These are phyloP conservation scores for Narcine bancroftii DNA, from an alignment of 2,113 vertebrate genomes.

Conservation along the genomic window DNA sequence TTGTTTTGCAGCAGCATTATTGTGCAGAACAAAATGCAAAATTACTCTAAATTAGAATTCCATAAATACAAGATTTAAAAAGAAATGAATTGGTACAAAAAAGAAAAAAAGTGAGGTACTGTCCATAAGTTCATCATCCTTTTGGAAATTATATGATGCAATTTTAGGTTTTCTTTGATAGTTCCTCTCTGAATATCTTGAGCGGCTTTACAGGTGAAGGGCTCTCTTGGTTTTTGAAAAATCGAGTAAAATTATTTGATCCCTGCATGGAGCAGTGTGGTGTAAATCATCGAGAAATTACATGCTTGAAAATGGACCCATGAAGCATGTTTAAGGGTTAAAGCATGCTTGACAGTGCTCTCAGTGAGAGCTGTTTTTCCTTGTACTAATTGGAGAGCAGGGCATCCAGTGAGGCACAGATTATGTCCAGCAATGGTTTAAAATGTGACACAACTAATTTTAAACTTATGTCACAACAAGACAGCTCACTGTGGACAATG, in stretches of 20 bases:
- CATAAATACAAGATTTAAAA: no score
- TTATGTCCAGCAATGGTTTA: background rate
- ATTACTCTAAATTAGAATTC: no score
- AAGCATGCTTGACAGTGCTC: background rate
- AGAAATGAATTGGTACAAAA: no score
- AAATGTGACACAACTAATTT: background rate
- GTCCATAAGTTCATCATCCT: no score
- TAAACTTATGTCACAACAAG: background rate
- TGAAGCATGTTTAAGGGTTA: background rate
- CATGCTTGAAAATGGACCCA: background rate
- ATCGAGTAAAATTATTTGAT: background rate
- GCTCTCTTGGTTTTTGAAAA: background rate
- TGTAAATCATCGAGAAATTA: background rate
- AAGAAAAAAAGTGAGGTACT: no score
- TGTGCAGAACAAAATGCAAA: no score
- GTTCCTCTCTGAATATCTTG: background rate
- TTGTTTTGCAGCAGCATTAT: no score
- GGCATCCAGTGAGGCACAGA: background rate
- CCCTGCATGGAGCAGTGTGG: background rate
- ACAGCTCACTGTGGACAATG: background rate
- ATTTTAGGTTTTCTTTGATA: background rate
- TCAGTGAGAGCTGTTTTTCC: background rate
- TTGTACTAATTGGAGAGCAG: background rate
- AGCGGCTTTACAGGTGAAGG: background rate
- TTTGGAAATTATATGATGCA: no score